phyloP scores from a whole-genome alignment of 64 coral and sea anemone species.

The Dendronephthya gigantea region DNA sequence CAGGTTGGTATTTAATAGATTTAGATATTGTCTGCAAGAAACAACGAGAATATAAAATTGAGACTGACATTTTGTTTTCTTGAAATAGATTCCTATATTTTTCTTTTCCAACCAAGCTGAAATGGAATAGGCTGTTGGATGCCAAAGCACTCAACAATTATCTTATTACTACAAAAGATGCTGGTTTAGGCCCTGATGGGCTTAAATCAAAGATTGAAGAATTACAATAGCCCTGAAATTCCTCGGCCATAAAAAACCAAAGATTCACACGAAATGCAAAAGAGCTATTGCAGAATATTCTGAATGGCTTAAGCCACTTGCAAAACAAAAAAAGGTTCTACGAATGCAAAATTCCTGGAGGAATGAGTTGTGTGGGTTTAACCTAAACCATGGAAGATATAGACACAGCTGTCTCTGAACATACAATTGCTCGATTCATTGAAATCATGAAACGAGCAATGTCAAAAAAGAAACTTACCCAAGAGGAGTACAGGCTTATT shows the following conservation, averaged over 20 bases:
- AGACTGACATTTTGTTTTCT: too few relatives aligned
- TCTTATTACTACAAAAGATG: constrained; percentile 16
- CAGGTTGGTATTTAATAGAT: too few relatives aligned
- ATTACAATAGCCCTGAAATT: constrained; percentile 13
- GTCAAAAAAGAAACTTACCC: constrained; percentile 5
- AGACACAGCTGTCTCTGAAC: constrained; percentile 21
- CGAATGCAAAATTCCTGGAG: constrained; percentile 33
- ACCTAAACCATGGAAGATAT: constrained; percentile 20
- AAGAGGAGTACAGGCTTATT: constrained; percentile 23
- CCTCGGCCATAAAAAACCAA: constrained; percentile 24
- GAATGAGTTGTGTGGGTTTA: constrained; percentile 14
- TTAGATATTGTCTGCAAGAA: too few relatives aligned
- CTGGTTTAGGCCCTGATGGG: constrained; percentile 32
- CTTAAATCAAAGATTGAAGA: constrained; percentile 30
- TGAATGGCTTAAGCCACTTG: constrained; percentile 15
- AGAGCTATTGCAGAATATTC: too few relatives aligned
- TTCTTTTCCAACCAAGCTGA: too few relatives aligned
- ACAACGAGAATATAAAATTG: too few relatives aligned
- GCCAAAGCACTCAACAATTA: constrained; percentile 21
- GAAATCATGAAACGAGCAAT: constrained; percentile 26
- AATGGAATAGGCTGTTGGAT: constrained; percentile 11
- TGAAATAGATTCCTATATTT: too few relatives aligned
- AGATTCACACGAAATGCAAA: too few relatives aligned
- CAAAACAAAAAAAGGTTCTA: constrained; percentile 25
- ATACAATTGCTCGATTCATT: constrained; percentile 10